Evolutionary conservation across 1,140 invertebrate genomes (phyloP).

Genomic region (Lamellibrachia luymesi): DNA sequence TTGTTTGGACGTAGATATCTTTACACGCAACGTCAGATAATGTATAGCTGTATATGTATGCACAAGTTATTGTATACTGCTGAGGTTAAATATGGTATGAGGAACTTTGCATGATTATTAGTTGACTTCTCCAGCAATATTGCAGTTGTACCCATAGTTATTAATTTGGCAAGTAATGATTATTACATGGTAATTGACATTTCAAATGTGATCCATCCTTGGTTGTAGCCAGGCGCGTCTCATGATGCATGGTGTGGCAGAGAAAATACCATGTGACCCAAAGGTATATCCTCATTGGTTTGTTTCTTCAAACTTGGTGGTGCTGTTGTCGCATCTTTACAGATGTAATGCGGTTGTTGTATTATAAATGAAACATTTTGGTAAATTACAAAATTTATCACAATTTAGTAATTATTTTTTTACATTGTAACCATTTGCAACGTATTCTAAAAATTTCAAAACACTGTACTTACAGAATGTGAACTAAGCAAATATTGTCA

Average conservation of each 20-base stretch:
- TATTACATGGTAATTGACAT: not conserved
- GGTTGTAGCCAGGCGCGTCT: not conserved
- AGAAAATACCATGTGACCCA: not conserved
- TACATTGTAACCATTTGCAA: too few relatives aligned
- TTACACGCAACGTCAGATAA: too few relatives aligned
- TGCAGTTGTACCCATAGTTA: not conserved
- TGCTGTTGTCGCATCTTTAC: not conserved
- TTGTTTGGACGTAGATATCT: too few relatives aligned
- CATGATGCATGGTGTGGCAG: not conserved
- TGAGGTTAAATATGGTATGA: not conserved
- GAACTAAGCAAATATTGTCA: too few relatives aligned
- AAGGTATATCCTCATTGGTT: not conserved
- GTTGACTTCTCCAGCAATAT: not conserved
- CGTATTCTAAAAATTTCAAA: too few relatives aligned
- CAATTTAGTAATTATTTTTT: too few relatives aligned
- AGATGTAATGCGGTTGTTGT: not conserved
- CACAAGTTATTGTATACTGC: not conserved
- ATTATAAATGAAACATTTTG: too few relatives aligned
- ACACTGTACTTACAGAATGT: too few relatives aligned
- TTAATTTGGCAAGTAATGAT: not conserved
- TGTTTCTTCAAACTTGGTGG: not conserved
- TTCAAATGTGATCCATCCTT: not conserved
- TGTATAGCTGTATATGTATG: not conserved
- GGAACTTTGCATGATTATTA: not conserved
- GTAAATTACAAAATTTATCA: too few relatives aligned